A percentile compares a stretch with the other conserved stretches of the same genome.
These are phyloP conservation scores for Hestina assimilis DNA, from an alignment of 1,140 invertebrate species.

Conservation along the genomic window DNA sequence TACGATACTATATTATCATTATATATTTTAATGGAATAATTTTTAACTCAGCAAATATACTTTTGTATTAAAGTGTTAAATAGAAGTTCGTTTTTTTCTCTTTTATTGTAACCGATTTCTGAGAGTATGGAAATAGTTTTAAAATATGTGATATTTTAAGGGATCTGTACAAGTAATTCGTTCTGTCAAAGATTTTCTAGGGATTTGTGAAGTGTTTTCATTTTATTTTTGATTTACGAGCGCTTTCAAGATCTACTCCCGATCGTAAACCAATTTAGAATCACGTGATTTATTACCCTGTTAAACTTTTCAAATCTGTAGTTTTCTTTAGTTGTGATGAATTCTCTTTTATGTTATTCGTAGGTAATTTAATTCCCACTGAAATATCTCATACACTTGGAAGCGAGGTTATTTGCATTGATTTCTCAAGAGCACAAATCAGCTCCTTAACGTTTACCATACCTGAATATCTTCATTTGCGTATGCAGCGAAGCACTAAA, in stretches of 20 bases:
- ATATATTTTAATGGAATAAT: neutral
- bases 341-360: slow-evolving; percentile 3
- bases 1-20: neutral
- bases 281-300: slow-evolving; percentile 56
- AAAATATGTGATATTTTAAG: neutral
- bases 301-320: slow-evolving; percentile 38
- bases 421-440: slow-evolving; percentile 15
- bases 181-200: neutral
- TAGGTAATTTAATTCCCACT: neutral
- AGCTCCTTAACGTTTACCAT: slow-evolving; percentile 18
- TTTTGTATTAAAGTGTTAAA: neutral
- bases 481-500: slow-evolving; percentile 29
- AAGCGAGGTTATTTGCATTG: slow-evolving; percentile 15
- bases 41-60: neutral
- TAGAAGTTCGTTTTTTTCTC: neutral
- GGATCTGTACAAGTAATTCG: neutral
- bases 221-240: slow-evolving; percentile 68
- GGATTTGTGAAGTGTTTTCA: slow-evolving; percentile 29
- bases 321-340: slow-evolving; percentile 4
- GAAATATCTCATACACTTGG: neutral
- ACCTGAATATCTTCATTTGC: slow-evolving; percentile 38
- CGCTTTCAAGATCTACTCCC: slow-evolving; percentile 45
- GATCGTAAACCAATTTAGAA: slow-evolving; percentile 63
- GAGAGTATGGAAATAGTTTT: neutral
- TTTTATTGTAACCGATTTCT: neutral